Evolutionary conservation across 2,797 vertebrate genomes (phyloP).

Genomic region (Poliocrania exsul): DNA sequence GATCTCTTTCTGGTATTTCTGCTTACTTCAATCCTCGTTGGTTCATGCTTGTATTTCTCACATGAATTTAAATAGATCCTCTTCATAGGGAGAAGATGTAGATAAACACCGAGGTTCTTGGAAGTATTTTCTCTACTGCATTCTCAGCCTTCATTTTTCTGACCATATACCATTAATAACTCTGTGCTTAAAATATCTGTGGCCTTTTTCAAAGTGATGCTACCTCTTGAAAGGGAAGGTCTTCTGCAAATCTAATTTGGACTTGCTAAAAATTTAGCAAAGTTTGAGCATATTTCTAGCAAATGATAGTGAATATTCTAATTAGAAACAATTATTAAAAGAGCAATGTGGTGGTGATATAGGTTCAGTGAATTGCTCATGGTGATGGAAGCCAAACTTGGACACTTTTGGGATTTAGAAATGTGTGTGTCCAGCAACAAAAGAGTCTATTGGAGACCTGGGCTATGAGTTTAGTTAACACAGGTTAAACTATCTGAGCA

Average conservation of each 20-base stretch:
- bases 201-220: background rate
- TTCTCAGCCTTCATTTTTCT: background rate
- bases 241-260: background rate
- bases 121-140: background rate
- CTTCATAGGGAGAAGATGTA: background rate
- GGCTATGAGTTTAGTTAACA: background rate
- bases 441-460: background rate
- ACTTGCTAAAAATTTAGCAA: background rate
- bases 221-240: background rate
- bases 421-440: background rate
- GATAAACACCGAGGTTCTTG: background rate
- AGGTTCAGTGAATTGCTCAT: background rate
- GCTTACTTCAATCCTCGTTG: background rate
- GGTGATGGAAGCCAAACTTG: background rate
- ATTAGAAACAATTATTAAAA: accelerated
- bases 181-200: background rate
- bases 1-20: background rate
- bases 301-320: background rate
- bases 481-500: background rate
- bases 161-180: background rate
- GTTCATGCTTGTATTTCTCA: background rate
- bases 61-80: background rate
- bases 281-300: background rate
- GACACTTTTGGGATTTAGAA: background rate
- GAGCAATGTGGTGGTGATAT: accelerated